phyloP scores from a whole-genome alignment of 2,113 vertebrate genomes.

The Erythrolamprus reginae region DNA sequence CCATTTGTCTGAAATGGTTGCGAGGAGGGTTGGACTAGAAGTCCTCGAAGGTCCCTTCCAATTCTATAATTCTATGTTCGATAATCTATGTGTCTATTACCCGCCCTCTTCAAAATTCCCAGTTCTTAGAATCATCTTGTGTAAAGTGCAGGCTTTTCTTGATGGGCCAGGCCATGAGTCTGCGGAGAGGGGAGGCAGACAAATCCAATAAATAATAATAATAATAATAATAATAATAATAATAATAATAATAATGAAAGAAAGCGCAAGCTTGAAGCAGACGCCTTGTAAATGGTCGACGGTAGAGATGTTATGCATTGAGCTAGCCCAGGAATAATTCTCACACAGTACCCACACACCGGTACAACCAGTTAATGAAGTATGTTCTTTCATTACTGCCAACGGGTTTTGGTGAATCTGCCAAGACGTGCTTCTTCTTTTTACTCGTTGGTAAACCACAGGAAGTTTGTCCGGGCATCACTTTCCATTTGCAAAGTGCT shows the following conservation, averaged over 20 bases:
- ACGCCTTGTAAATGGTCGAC: neutral
- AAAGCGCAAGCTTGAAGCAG: neutral
- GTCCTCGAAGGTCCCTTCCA: neutral
- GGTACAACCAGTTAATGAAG: accelerated
- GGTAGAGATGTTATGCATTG: neutral
- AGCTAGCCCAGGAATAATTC: neutral
- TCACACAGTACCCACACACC: neutral
- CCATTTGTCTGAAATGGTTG: no score
- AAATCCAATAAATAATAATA: no score
- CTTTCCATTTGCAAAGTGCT: neutral
- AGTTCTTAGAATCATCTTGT: neutral
- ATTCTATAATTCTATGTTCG: neutral
- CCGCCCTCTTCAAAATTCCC: neutral
- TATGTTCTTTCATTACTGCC: neutral
- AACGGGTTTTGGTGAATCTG: neutral
- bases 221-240: no score
- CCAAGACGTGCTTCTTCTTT: accelerated
- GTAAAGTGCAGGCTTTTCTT: neutral
- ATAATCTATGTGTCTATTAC: neutral
- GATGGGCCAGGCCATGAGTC: neutral
- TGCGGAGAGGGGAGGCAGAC: no score
- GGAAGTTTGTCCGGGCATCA: neutral
- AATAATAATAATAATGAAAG: no score
- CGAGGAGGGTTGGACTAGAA: neutral
- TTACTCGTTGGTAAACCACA: neutral